Conservation (phyloP, 23 tunicate genomes). For the Halocynthia roretzi region DNA sequence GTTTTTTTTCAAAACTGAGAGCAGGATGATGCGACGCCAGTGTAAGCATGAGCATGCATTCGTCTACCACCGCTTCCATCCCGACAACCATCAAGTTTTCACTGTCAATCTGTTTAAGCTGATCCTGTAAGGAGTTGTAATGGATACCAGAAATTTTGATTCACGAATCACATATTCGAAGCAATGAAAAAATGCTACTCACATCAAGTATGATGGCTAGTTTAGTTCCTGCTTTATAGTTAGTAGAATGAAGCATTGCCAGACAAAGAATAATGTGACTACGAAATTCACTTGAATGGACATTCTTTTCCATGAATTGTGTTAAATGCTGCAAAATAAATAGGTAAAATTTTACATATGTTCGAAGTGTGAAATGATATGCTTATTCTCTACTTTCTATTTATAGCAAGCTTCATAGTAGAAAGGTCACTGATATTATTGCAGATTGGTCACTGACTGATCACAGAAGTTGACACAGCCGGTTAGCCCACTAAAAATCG, state of each 20-base stretch:
- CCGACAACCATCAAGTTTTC: constrained; percentile 18
- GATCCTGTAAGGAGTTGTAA: not conserved
- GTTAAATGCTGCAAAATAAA: constrained; percentile 6
- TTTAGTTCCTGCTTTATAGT: constrained; percentile 20
- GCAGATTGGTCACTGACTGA: too few relatives aligned
- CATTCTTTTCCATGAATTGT: constrained; percentile 1
- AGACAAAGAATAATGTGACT: constrained; percentile 21
- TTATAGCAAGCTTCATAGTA: not conserved
- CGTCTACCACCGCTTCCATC: constrained; percentile 10
- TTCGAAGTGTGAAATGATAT: not conserved
- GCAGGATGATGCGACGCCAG: constrained; percentile 49
- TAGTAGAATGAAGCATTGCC: constrained; percentile 11
- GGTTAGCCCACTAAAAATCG: too few relatives aligned
- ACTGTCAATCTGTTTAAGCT: not conserved
- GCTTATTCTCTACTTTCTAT: not conserved
- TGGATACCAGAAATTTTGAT: not conserved
- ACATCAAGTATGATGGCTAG: constrained; percentile 13
- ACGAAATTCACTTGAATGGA: constrained; percentile 7
- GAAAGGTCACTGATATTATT: not conserved
- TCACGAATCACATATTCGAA: not conserved
- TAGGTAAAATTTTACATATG: not conserved
- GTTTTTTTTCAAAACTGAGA: constrained; percentile 28
- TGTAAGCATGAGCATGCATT: constrained; percentile 23
- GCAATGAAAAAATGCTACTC: not conserved
- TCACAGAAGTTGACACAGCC: too few relatives aligned